Evolutionary conservation across 2,113 vertebrate genomes (phyloP).

Genomic region (Gallinago media): DNA sequence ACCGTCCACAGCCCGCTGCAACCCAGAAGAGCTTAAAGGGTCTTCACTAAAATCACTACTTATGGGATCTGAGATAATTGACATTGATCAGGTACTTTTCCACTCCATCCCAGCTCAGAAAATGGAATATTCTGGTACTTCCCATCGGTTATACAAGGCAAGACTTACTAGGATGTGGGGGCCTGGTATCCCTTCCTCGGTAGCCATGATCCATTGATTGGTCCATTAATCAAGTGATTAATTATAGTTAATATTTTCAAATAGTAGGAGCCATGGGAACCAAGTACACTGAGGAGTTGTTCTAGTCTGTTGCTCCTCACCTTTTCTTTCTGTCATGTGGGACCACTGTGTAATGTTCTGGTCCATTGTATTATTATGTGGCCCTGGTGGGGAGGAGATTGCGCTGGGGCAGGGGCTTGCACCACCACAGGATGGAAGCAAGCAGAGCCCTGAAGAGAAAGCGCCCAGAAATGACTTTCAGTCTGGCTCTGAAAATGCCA

Average conservation of each 20-base stretch:
- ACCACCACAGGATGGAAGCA: not conserved
- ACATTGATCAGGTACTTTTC: not conserved
- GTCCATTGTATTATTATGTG: not conserved
- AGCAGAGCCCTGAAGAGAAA: not conserved
- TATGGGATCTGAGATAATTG: not conserved
- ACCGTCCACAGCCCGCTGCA: not conserved
- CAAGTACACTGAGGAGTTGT: not conserved
- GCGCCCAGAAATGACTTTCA: not conserved
- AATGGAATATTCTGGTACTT: not conserved
- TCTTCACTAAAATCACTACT: not conserved
- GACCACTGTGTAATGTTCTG: not conserved
- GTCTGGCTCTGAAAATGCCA: not conserved
- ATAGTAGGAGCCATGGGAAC: not conserved
- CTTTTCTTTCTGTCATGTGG: not conserved
- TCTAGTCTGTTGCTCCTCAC: not conserved
- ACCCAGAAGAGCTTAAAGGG: not conserved
- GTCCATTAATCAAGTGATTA: not conserved
- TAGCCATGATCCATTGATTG: not conserved
- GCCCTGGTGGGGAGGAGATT: not conserved
- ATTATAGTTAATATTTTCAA: not conserved
- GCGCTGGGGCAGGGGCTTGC: not conserved
- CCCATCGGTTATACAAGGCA: not conserved
- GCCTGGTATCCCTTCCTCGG: not conserved
- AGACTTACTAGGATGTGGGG: not conserved
- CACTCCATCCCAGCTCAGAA: not conserved